Evolutionary conservation across 2,113 vertebrate genomes (phyloP).

Genomic region (Anser brachyrhynchus): DNA sequence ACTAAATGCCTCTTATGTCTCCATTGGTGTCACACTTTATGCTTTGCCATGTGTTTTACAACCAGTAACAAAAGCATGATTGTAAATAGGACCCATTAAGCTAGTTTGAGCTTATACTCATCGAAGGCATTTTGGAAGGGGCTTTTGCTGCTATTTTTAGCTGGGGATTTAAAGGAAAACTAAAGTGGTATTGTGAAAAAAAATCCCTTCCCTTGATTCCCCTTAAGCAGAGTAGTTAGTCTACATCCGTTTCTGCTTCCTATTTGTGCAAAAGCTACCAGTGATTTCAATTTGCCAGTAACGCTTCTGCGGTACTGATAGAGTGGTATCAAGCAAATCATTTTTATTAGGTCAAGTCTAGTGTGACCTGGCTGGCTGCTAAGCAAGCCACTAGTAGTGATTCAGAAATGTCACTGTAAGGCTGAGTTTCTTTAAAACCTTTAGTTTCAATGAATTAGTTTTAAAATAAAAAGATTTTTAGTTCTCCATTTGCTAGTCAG

Average conservation of each 20-base stretch:
- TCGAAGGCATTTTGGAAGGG: background rate
- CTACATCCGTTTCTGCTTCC: slow-evolving; percentile 1
- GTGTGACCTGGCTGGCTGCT: background rate
- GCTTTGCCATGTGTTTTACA: slow-evolving; percentile 21
- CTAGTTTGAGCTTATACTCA: background rate
- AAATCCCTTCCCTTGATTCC: background rate
- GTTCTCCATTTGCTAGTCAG: background rate
- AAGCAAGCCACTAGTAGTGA: background rate
- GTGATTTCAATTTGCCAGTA: background rate
- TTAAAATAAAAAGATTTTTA: background rate
- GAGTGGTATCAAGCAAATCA: background rate
- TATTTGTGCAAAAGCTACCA: background rate
- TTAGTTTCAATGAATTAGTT: background rate
- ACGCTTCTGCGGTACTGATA: background rate
- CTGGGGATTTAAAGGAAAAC: background rate
- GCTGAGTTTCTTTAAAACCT: background rate
- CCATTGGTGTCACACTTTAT: background rate
- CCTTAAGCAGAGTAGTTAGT: background rate
- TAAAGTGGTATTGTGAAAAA: background rate
- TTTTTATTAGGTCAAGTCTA: background rate
- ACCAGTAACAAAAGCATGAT: background rate
- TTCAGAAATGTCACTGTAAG: background rate
- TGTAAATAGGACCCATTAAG: background rate
- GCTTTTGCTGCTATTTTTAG: background rate
- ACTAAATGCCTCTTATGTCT: background rate